Evolutionary conservation across 2,888 invertebrate genomes (phyloP).

Genomic region (Lordiphosa andalusiaca): DNA sequence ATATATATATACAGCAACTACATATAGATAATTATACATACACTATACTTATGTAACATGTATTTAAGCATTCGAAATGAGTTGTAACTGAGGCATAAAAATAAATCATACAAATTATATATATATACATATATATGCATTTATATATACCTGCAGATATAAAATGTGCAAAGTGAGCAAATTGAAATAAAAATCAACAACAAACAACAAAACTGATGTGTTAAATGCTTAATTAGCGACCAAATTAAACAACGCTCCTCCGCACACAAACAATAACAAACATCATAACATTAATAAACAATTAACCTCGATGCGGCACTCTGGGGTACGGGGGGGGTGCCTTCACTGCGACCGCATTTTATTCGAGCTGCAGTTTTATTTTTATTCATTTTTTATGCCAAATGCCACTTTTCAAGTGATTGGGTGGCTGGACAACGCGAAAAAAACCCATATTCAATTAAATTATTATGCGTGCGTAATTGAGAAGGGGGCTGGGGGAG

Average conservation of each 20-base stretch:
- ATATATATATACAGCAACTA: conserved; percentile 28
- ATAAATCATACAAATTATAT: conserved; percentile 37
- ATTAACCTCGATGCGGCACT: conserved; percentile 36
- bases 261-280: conserved; percentile 32
- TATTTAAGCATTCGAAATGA: conserved; percentile 69
- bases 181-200: conserved; percentile 50
- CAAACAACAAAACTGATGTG: conserved; percentile 34
- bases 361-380: conserved; percentile 56
- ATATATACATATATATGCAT: conserved; percentile 15
- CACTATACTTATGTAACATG: conserved; percentile 59
- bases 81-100: conserved; percentile 53
- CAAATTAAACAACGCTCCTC: conserved; percentile 49
- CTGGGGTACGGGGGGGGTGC: background rate
- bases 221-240: conserved; percentile 63
- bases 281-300: conserved; percentile 58
- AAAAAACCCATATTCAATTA: conserved; percentile 51
- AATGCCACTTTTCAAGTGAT: conserved; percentile 25
- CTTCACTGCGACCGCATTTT: conserved; percentile 48
- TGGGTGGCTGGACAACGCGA: conserved; percentile 20
- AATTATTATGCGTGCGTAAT: conserved; percentile 43
- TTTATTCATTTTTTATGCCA: conserved; percentile 52
- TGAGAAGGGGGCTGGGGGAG: conserved; percentile 8
- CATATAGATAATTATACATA: conserved; percentile 40
- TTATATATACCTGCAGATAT: conserved; percentile 18
- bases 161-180: conserved; percentile 31